phyloP scores from a whole-genome alignment of 2,888 invertebrate species.

The Alviniconcha strummeri region DNA sequence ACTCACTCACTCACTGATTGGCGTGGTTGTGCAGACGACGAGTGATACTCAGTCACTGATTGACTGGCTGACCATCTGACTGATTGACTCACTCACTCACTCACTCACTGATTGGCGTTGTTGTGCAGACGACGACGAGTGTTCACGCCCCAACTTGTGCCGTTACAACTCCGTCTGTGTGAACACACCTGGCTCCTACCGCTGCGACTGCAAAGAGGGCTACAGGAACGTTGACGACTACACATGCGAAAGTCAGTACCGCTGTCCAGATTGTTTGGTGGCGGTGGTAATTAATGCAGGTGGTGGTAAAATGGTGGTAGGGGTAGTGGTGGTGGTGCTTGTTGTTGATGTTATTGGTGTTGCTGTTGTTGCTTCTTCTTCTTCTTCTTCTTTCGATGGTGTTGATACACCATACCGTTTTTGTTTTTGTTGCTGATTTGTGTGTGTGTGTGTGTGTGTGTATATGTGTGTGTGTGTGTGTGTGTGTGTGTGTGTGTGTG shows the following conservation, averaged over 20 bases:
- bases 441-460: slow-evolving; percentile 1
- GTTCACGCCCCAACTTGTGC: slow-evolving; percentile 47
- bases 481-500: slow-evolving; percentile 1
- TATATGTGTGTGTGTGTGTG: slow-evolving; percentile 3
- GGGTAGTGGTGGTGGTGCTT: background rate
- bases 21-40: no score
- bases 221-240: slow-evolving; percentile 48
- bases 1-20: no score
- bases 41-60: no score
- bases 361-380: background rate
- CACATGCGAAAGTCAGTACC: slow-evolving; percentile 55
- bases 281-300: no score
- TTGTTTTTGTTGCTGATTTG: background rate
- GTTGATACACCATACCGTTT: background rate
- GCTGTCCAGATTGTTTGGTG: no score
- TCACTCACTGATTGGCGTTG: background rate
- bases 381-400: background rate
- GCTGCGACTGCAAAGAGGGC: slow-evolving; percentile 63
- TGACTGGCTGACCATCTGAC: no score
- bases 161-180: slow-evolving; percentile 57
- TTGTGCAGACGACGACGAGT: slow-evolving; percentile 59
- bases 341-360: background rate
- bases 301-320: background rate
- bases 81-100: no score
- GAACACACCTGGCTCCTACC: slow-evolving; percentile 60